A percentile compares a stretch with the other conserved stretches of the same genome.
Conservation (phyloP, 1,140 invertebrate genomes). For the Armadillidium nasatum region DNA sequence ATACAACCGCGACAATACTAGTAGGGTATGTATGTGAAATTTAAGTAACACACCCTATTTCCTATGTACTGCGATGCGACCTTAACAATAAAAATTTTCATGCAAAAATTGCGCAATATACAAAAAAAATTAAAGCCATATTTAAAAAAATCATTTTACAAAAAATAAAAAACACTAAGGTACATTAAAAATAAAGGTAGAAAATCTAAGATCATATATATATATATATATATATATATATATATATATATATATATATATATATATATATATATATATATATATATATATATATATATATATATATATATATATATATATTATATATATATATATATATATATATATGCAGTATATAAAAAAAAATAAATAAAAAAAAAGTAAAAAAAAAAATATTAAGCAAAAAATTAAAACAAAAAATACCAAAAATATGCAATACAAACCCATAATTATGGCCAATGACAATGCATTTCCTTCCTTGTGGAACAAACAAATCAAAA, state of each 20-base stretch:
- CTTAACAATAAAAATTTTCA: too few relatives aligned
- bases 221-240: too few relatives aligned
- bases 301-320: constrained; percentile 26
- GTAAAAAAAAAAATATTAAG: background rate
- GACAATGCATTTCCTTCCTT: constrained; percentile 52
- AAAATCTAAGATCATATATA: constrained; percentile 7
- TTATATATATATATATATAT: constrained; percentile 19
- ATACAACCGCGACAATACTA: too few relatives aligned
- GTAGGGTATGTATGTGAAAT: too few relatives aligned
- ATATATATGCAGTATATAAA: too few relatives aligned
- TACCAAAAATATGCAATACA: constrained; percentile 33
- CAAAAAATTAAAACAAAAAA: background rate
- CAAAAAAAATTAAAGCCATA: too few relatives aligned
- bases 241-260: constrained; percentile 12
- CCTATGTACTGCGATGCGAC: too few relatives aligned
- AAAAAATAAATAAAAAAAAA: too few relatives aligned
- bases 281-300: constrained; percentile 30
- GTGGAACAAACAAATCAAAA: constrained; percentile 57
- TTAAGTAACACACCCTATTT: too few relatives aligned
- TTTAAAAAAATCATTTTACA: too few relatives aligned
- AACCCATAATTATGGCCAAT: constrained; percentile 64
- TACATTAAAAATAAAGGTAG: background rate
- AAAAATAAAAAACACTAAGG: too few relatives aligned
- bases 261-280: constrained; percentile 24
- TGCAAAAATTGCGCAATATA: too few relatives aligned